Evolutionary conservation across 2,797 vertebrate genomes (phyloP), one percentile per base, ranked within the genome.

Genomic region (Clarias pachynema): DNA sequence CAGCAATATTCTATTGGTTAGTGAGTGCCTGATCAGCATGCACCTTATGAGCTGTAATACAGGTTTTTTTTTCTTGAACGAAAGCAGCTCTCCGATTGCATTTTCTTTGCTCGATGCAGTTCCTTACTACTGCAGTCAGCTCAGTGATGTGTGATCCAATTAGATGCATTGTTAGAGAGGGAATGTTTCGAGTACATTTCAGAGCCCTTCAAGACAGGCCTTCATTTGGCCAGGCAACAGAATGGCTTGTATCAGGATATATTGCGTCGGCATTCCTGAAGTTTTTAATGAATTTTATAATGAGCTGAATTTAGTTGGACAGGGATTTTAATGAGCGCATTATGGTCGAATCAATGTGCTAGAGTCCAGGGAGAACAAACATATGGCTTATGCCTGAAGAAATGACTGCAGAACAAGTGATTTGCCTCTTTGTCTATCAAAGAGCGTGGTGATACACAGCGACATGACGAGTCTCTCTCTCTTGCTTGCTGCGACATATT

Each of bases 251-350:
- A 66, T 86, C 66, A 60, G 80, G 83, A 82, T 84, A 79, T 68
- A 84, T 86, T 79, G 70, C 74, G 74, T 40, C 63, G 63, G 69
- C 63, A 63, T 40, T 65, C 65, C 60, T 69, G 15, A 85, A 83
- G 73, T 72, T 81, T 83, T 79, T 83, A 87, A 85, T 85, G 53
- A 88, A 81, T 87, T 89, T 86, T 87, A 57, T 86, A 83, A 85
- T 40, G 79, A 89, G 73, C 37, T 70, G 16, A 69, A 79, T 63
- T 80, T 86, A 69, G 80, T 84, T 62, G 22, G 82, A 83, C 68
- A 86, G 68, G 20, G 49, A 78, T 85, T 86, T 66, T 81, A 88
- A 89, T 81, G 83, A 85, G 74, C 78, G 79, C 72, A 24, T 73
- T 84, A 78, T 37, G 77, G 69, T 77, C 57, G 57, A 82, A 80